Evolutionary conservation across 2,888 invertebrate species (phyloP).

Genomic region (Hemicrepidius hirtus): DNA sequence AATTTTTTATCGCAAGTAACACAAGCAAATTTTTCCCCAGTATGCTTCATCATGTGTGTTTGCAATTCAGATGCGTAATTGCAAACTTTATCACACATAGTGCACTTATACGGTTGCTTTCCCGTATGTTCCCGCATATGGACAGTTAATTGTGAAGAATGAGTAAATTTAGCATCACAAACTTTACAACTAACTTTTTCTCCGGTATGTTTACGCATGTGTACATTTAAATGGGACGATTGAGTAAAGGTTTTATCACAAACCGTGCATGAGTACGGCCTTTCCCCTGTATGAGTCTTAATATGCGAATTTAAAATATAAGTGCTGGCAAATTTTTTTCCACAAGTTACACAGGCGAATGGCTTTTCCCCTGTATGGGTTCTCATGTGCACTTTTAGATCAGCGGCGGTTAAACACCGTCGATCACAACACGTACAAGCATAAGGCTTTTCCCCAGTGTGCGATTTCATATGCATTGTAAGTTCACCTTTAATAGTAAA

Average conservation of each 20-base stretch:
- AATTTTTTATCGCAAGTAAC: constrained; percentile 67
- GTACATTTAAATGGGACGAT: constrained; percentile 76
- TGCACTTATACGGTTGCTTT: constrained; percentile 69
- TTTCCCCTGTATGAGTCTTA: constrained; percentile 78
- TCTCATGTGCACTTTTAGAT: constrained; percentile 74
- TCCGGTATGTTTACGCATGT: constrained; percentile 76
- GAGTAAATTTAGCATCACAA: constrained; percentile 67
- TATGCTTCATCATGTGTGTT: constrained; percentile 73
- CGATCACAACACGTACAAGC: constrained; percentile 75
- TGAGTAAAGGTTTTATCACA: constrained; percentile 79
- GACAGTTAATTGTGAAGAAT: constrained; percentile 69
- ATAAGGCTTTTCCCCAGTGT: constrained; percentile 75
- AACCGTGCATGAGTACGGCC: constrained; percentile 75
- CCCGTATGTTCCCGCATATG: constrained; percentile 70
- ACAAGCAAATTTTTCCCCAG: constrained; percentile 71
- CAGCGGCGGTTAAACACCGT: constrained; percentile 74
- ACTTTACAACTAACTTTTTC: constrained; percentile 63
- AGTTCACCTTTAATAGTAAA: constrained; percentile 69
- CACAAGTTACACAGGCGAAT: constrained; percentile 66
- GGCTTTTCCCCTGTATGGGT: constrained; percentile 70
- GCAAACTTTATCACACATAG: constrained; percentile 68
- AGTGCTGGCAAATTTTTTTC: constrained; percentile 76
- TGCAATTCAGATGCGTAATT: constrained; percentile 75
- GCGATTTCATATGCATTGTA: constrained; percentile 74
- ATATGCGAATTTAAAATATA: constrained; percentile 77